A percentile compares a stretch with the other conserved stretches of the same genome.
phyloP scores from a whole-genome alignment of 2,888 invertebrate species.

The Neuroscelio doddi region DNA sequence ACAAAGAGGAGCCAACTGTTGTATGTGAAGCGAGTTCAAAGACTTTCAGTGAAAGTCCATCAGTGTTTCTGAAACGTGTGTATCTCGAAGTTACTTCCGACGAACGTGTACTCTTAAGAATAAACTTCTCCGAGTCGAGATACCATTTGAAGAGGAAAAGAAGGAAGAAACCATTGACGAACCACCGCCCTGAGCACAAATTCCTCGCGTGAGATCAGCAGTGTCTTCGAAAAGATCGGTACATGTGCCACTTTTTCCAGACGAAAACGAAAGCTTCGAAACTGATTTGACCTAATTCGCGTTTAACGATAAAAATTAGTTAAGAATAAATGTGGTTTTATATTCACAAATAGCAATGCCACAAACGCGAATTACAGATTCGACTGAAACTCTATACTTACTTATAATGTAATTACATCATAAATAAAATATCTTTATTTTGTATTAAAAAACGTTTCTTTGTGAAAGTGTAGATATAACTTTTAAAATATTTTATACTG shows the following conservation, averaged over 20 bases:
- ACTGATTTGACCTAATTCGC: background rate
- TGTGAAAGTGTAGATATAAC: background rate
- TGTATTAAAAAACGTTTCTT: background rate
- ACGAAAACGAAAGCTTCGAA: conserved; percentile 7
- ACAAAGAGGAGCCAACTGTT: conserved; percentile 19
- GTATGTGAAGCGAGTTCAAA: conserved; percentile 55
- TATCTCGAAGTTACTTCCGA: conserved; percentile 20
- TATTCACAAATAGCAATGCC: no score
- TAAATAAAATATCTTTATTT: no score
- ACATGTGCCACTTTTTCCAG: conserved; percentile 8
- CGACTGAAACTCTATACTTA: no score
- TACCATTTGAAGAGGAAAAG: background rate
- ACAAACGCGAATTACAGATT: no score
- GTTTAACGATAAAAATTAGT: no score
- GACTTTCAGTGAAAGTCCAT: conserved; percentile 68
- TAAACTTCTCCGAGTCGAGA: background rate
- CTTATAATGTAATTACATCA: no score
- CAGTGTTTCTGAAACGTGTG: conserved; percentile 29
- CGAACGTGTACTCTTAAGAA: background rate
- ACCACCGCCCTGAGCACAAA: background rate
- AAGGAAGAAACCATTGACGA: background rate
- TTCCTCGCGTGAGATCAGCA: background rate
- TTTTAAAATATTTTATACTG: background rate
- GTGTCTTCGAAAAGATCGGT: background rate
- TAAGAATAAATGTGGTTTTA: no score